Percentiles rank a stretch among this genome's conserved stretches.
Conservation (phyloP, 2,113 vertebrate genomes). For the Ptyas mucosa region DNA sequence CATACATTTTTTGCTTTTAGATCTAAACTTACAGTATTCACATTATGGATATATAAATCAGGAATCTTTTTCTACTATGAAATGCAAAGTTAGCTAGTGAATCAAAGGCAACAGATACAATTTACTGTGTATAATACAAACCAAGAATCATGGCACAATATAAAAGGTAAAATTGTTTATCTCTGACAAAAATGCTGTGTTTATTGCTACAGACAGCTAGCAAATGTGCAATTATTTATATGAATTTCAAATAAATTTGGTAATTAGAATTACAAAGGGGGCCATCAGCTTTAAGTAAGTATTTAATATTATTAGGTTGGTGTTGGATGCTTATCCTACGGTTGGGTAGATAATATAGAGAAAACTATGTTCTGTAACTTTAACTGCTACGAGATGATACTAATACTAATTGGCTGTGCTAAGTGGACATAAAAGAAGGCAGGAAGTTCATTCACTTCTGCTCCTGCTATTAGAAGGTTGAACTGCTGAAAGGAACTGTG, state of each 20-base stretch:
- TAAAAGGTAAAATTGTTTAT: constrained; percentile 22
- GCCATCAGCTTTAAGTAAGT: not conserved
- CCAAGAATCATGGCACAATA: not conserved
- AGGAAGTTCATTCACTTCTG: no score
- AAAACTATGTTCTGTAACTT: no score
- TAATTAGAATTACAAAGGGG: not conserved
- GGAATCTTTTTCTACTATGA: not conserved
- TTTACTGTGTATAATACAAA: constrained; percentile 1
- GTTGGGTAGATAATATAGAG: no score
- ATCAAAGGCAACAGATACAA: constrained; percentile 3
- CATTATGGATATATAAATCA: not conserved
- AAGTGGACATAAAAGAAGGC: no score
- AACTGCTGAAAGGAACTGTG: no score
- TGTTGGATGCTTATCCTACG: no score
- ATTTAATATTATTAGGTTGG: not conserved
- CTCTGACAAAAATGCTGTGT: constrained; percentile 34
- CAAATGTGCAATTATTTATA: not conserved
- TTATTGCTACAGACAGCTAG: not conserved
- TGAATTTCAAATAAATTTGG: not conserved
- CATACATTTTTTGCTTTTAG: not conserved
- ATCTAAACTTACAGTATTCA: not conserved
- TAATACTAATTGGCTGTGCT: no score
- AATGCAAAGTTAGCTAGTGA: not conserved
- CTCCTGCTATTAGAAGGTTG: no score
- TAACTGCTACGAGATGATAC: no score